A percentile compares a stretch with the other conserved stretches of the same genome.
Conservation (phyloP, 2,113 vertebrate species). For the Miniopterus natalensis region DNA sequence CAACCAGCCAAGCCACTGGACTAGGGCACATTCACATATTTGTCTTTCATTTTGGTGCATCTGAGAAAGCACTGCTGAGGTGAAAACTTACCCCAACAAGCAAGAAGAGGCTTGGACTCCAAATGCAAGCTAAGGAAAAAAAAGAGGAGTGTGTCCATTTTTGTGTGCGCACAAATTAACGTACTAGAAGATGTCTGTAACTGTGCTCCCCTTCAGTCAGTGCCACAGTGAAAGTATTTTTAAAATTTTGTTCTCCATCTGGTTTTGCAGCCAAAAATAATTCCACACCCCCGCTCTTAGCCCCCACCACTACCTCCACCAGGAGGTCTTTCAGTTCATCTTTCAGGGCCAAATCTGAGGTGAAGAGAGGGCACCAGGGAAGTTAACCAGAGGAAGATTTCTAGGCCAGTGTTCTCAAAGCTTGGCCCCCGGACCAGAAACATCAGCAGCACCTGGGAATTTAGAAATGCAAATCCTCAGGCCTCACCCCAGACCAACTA, state of each 20-base stretch:
- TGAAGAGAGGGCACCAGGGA: neutral
- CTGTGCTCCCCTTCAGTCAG: neutral
- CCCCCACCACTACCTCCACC: neutral
- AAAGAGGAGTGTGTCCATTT: neutral
- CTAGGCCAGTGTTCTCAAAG: neutral
- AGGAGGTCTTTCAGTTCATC: neutral
- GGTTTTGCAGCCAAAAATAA: conserved; percentile 24
- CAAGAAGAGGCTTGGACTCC: neutral
- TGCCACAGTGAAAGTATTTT: neutral
- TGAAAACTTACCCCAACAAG: neutral
- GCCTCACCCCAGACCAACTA: neutral
- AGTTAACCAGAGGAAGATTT: neutral
- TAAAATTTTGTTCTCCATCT: neutral
- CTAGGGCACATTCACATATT: neutral
- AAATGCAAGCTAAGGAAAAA: neutral
- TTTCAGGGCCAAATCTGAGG: neutral
- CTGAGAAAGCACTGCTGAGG: neutral
- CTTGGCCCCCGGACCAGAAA: neutral
- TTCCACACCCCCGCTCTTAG: neutral
- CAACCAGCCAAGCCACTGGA: neutral
- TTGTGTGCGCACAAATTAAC: neutral
- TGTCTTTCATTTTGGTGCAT: conserved; percentile 35
- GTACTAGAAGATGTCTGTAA: neutral
- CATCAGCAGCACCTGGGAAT: neutral
- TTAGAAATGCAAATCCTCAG: neutral